Conservation (phyloP, 2,113 vertebrate genomes). For the Eclectus roratus region DNA sequence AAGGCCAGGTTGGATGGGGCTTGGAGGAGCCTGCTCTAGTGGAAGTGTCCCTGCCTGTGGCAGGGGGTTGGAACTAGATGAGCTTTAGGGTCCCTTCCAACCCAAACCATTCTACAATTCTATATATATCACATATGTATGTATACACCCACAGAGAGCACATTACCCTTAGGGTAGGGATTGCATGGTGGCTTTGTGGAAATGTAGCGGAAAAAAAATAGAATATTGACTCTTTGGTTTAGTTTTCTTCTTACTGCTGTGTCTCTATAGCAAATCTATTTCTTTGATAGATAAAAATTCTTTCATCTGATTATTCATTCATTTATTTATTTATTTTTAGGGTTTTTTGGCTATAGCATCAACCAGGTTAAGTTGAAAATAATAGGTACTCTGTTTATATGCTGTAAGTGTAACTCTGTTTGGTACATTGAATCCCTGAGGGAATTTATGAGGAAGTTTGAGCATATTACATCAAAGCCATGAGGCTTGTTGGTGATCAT, state of each 20-base stretch:
- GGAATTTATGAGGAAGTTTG: not conserved
- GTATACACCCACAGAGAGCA: not conserved
- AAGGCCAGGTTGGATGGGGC: not conserved
- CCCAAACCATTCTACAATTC: not conserved
- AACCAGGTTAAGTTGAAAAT: not conserved
- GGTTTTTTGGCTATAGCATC: not conserved
- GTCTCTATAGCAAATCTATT: not conserved
- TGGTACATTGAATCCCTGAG: not conserved
- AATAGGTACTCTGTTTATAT: not conserved
- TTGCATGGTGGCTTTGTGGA: not conserved
- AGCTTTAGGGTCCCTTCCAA: not conserved
- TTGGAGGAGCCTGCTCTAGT: not conserved
- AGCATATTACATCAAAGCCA: not conserved
- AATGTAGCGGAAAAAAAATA: not conserved
- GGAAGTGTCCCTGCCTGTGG: not conserved
- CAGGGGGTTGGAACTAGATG: not conserved
- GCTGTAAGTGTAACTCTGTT: not conserved
- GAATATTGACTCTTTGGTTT: not conserved
- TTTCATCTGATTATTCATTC: not conserved
- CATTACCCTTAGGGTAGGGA: not conserved
- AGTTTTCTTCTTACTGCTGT: not conserved
- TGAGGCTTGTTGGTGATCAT: accelerated
- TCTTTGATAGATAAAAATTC: not conserved
- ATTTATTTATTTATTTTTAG: not conserved
- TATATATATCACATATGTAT: not conserved